Percentiles rank a stretch among this genome's conserved stretches.
phyloP scores from a whole-genome alignment of 2,797 vertebrate species.

The Cyclopterus lumpus region DNA sequence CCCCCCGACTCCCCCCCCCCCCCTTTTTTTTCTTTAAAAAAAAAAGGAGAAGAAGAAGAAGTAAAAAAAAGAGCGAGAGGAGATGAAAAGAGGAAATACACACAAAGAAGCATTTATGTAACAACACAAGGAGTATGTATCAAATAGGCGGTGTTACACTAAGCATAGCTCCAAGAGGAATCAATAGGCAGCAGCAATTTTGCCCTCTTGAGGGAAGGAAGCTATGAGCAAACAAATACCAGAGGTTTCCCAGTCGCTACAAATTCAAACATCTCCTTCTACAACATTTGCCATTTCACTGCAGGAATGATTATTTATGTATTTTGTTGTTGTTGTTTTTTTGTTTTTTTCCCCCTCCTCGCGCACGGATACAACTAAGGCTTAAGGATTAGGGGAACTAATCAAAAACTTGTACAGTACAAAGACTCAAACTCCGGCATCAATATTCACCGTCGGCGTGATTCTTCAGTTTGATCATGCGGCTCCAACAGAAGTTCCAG shows the following conservation, averaged over 20 bases:
- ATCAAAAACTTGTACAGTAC: slow-evolving; percentile 44
- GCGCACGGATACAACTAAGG: background rate
- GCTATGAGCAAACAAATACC: slow-evolving; percentile 65
- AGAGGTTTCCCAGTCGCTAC: slow-evolving; percentile 1
- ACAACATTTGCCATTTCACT: slow-evolving; percentile 28
- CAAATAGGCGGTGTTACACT: slow-evolving; percentile 72
- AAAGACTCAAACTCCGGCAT: slow-evolving; percentile 34
- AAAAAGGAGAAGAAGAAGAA: too few species aligned
- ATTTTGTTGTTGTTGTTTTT: background rate
- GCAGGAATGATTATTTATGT: slow-evolving; percentile 29
- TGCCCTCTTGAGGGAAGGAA: slow-evolving; percentile 58
- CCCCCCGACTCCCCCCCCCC: slow-evolving; percentile 36
- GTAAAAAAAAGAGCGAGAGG: slow-evolving; percentile 12
- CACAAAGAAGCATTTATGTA: slow-evolving; percentile 75
- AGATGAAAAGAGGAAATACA: slow-evolving; percentile 70
- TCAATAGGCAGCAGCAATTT: slow-evolving; percentile 59
- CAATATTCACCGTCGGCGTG: slow-evolving; percentile 44
- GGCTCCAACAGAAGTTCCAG: slow-evolving; percentile 35
- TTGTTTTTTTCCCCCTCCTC: background rate
- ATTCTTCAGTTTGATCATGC: slow-evolving; percentile 55
- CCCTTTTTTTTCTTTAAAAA: too few species aligned
- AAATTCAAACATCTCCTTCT: slow-evolving; percentile 32
- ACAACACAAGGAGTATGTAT: slow-evolving; percentile 71
- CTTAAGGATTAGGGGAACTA: slow-evolving; percentile 33
- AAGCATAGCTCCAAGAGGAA: slow-evolving; percentile 57